A percentile compares a stretch with the other conserved stretches of the same genome.
These are phyloP conservation scores for Pogoniulus pusillus DNA, from an alignment of 2,797 vertebrate species.

Conservation along the genomic window DNA sequence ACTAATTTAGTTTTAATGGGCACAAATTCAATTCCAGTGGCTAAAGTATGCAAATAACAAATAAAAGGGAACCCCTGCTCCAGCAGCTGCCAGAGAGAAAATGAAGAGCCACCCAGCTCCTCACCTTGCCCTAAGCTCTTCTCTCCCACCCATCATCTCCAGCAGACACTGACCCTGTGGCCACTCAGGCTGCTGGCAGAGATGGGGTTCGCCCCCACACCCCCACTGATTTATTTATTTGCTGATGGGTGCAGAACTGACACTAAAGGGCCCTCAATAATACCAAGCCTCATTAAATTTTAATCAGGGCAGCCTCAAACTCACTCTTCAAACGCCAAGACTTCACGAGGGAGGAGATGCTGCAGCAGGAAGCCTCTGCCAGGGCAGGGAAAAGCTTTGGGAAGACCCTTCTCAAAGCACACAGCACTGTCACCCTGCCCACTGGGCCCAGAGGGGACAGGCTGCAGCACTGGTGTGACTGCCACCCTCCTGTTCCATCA, in stretches of 20 bases:
- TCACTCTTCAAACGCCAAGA: not conserved
- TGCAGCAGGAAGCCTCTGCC: rapidly evolving
- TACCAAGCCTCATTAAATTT: constrained; percentile 49
- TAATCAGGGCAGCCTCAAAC: constrained; percentile 6
- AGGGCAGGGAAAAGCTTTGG: not conserved
- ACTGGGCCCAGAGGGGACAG: rapidly evolving
- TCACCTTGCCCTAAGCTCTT: not conserved
- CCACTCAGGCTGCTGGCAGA: not conserved
- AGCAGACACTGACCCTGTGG: not conserved
- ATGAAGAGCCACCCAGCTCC: not conserved
- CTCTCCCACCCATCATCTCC: not conserved
- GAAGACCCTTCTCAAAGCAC: not conserved
- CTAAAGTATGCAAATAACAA: constrained; percentile 69
- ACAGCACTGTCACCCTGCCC: not conserved
- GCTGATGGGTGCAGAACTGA: constrained; percentile 20
- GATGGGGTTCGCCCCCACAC: not conserved
- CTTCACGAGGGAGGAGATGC: not conserved
- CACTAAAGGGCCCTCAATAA: constrained; percentile 34
- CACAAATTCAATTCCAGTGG: constrained; percentile 66
- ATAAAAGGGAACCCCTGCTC: constrained; percentile 64
- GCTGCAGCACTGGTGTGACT: not conserved
- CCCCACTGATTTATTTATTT: not conserved
- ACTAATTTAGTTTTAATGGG: constrained; percentile 69
- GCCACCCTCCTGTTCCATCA: not conserved
- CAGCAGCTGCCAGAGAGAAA: constrained; percentile 26